Evolutionary conservation across 2,888 invertebrate species (phyloP).

Genomic region (Bibio marci): DNA sequence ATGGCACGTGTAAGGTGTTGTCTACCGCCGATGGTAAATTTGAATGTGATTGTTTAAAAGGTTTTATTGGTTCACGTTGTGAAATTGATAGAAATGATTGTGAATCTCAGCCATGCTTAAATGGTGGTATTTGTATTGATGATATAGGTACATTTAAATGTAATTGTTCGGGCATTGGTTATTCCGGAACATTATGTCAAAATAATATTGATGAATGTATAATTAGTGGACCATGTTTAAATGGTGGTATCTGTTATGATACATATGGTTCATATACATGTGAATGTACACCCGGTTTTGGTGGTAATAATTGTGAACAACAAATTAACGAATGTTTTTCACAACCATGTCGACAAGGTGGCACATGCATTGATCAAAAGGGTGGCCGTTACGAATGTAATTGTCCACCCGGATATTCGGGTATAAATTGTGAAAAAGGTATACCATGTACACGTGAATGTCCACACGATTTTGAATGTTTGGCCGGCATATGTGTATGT

Average conservation of each 20-base stretch:
- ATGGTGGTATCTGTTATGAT: constrained; percentile 64
- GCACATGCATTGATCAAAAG: constrained; percentile 40
- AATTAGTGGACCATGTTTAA: constrained; percentile 46
- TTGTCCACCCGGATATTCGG: constrained; percentile 44
- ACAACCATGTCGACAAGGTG: constrained; percentile 59
- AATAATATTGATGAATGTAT: constrained; percentile 65
- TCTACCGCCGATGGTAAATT: constrained; percentile 33
- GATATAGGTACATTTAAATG: constrained; percentile 59
- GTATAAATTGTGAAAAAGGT: constrained; percentile 25
- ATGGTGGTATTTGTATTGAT: constrained; percentile 58
- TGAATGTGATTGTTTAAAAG: constrained; percentile 40
- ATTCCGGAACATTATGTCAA: constrained; percentile 55
- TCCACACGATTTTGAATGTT: constrained; percentile 48
- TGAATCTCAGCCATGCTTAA: constrained; percentile 43
- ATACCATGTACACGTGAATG: constrained; percentile 32
- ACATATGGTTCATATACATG: constrained; percentile 65
- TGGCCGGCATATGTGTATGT: constrained; percentile 32
- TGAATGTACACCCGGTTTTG: constrained; percentile 61
- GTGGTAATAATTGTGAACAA: constrained; percentile 59
- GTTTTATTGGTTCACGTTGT: constrained; percentile 14
- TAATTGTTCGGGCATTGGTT: constrained; percentile 60
- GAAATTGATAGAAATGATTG: constrained; percentile 57
- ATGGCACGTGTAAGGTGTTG: constrained; percentile 51
- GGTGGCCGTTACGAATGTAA: constrained; percentile 47
- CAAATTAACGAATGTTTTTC: constrained; percentile 40